Conservation (phyloP, 2,113 vertebrate genomes). For the Myiozetetes cayanensis region DNA sequence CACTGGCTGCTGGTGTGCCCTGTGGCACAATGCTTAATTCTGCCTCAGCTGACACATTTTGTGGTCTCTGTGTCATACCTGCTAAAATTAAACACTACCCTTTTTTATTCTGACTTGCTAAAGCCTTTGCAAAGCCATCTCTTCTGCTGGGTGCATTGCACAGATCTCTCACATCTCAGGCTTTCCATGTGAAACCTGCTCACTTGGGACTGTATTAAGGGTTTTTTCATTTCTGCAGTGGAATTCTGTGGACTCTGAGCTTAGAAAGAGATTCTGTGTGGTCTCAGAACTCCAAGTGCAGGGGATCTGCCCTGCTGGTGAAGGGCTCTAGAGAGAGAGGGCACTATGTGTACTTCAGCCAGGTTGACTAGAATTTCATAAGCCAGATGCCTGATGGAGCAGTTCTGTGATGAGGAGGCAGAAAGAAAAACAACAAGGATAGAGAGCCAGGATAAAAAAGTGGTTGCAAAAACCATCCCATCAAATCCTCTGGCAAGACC, state of each 20-base stretch:
- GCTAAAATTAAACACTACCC: not conserved
- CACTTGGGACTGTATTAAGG: fast-evolving
- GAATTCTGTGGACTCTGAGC: not conserved
- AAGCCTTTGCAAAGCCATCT: not conserved
- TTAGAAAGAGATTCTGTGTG: not conserved
- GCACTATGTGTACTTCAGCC: not conserved
- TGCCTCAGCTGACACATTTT: not conserved
- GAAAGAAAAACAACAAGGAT: not conserved
- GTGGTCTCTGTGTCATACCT: not conserved
- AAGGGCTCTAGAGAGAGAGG: not conserved
- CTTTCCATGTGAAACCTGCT: not conserved
- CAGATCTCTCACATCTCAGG: not conserved
- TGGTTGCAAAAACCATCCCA: not conserved
- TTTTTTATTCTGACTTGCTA: not conserved
- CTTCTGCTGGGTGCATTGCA: not conserved
- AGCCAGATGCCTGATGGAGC: not conserved
- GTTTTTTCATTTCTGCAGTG: not conserved
- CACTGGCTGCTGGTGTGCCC: not conserved
- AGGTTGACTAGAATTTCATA: not conserved
- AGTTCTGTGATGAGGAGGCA: not conserved
- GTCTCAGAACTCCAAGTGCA: not conserved
- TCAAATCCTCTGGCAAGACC: not conserved
- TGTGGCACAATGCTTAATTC: not conserved
- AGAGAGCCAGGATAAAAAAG: not conserved
- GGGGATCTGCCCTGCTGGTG: not conserved